Percentiles rank a stretch among this genome's conserved stretches.
These are phyloP conservation scores for Gymnogyps californianus DNA, from an alignment of 2,113 vertebrate genomes.

Conservation along the genomic window DNA sequence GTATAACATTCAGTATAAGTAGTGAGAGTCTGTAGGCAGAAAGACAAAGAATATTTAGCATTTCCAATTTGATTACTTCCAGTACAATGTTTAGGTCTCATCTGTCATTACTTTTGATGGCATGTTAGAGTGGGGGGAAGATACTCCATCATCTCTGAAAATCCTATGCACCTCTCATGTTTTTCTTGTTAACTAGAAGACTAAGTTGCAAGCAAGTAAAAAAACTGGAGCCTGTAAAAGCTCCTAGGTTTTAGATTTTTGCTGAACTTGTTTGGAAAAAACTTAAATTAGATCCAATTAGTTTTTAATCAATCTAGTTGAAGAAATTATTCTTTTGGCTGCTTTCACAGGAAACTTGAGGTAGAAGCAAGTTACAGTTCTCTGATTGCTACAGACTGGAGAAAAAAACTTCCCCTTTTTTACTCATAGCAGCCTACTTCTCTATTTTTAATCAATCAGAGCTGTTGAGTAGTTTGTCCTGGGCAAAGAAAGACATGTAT, in stretches of 20 bases:
- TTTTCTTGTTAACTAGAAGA: background rate
- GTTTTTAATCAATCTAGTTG: slow-evolving; percentile 30
- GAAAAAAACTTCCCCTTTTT: slow-evolving; percentile 29
- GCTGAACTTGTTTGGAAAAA: slow-evolving; percentile 27
- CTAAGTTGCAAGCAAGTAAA: background rate
- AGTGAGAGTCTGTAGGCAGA: background rate
- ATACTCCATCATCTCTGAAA: background rate
- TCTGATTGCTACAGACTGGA: slow-evolving; percentile 16
- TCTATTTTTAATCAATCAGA: slow-evolving; percentile 50
- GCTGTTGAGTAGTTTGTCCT: slow-evolving; percentile 3
- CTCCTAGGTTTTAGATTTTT: background rate
- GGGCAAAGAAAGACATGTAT: background rate
- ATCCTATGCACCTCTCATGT: background rate
- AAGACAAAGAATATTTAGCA: background rate
- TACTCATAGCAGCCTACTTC: slow-evolving; percentile 33
- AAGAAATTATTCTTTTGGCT: slow-evolving; percentile 44
- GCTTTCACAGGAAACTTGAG: slow-evolving; percentile 15
- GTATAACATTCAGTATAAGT: background rate
- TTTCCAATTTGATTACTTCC: background rate
- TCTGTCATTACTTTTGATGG: background rate
- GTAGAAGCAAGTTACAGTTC: slow-evolving; percentile 47
- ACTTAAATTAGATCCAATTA: slow-evolving; percentile 41
- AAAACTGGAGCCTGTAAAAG: background rate
- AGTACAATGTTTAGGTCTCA: background rate
- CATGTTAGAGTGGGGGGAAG: background rate